phyloP scores from a whole-genome alignment of 2,113 vertebrate species.

The Pithys albifrons region DNA sequence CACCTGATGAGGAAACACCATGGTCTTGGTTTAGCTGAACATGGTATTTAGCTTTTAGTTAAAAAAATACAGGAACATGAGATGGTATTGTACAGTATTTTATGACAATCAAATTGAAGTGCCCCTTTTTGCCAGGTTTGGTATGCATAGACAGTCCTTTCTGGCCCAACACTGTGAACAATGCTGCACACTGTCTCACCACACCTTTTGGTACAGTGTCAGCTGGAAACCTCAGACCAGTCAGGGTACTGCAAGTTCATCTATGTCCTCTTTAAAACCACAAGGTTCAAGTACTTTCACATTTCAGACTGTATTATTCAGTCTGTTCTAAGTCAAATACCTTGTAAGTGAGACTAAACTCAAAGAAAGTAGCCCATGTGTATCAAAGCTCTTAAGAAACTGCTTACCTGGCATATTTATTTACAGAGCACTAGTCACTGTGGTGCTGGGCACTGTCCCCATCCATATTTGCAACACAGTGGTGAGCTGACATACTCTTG shows the following conservation, averaged over 20 bases:
- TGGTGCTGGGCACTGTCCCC: not conserved
- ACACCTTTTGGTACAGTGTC: not conserved
- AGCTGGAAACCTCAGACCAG: not conserved
- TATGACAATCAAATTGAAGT: not conserved
- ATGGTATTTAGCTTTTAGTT: not conserved
- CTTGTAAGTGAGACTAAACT: not conserved
- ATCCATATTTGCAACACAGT: not conserved
- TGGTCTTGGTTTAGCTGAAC: not conserved
- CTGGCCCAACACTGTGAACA: not conserved
- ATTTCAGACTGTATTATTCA: slow-evolving; percentile 12
- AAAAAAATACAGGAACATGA: not conserved
- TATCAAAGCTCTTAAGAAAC: not conserved
- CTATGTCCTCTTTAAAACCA: not conserved
- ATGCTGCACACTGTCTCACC: not conserved
- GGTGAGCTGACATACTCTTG: not conserved
- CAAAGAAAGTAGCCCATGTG: not conserved
- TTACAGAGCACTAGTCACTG: not conserved
- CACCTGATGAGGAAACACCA: not conserved
- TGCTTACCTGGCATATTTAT: slow-evolving; percentile 19
- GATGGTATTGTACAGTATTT: not conserved
- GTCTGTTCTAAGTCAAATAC: not conserved
- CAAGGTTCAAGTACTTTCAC: not conserved
- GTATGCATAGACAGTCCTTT: not conserved
- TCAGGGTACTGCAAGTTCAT: not conserved
- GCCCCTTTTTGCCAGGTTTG: not conserved